Percentiles rank a stretch among this genome's conserved stretches.
These are phyloP conservation scores for Crocidura indochinensis DNA, from an alignment of 2,797 vertebrate species.

Conservation along the genomic window DNA sequence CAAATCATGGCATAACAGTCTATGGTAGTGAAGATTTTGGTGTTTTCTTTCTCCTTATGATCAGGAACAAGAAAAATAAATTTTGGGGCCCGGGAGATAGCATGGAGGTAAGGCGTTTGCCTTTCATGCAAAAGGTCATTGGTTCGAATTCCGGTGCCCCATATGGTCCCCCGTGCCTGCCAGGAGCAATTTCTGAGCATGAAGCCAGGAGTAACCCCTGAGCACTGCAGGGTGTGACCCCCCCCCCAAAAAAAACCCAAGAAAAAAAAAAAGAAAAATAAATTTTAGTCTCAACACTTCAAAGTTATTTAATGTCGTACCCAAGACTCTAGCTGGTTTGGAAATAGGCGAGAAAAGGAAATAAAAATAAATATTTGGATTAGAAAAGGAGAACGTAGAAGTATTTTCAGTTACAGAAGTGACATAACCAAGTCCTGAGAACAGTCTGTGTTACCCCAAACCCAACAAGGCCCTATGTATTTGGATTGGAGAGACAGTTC, in stretches of 20 bases:
- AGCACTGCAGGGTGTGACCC: too few relatives aligned
- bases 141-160: too few relatives aligned
- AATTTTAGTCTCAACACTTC: background rate
- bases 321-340: background rate
- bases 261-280: constrained; percentile 33
- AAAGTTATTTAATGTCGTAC: background rate
- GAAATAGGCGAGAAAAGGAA: background rate
- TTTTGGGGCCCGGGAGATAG: too few relatives aligned
- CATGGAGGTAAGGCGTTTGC: too few relatives aligned
- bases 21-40: background rate
- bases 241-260: too few relatives aligned
- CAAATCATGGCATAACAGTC: background rate
- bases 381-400: constrained; percentile 29
- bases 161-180: too few relatives aligned
- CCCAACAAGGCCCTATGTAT: too few relatives aligned
- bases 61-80: constrained; percentile 11
- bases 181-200: too few relatives aligned
- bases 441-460: too few relatives aligned
- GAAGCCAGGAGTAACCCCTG: too few relatives aligned
- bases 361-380: background rate
- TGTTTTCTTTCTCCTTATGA: background rate
- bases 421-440: background rate
- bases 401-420: background rate
- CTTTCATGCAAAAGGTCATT: too few relatives aligned
- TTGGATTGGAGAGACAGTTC: too few relatives aligned